A percentile compares a stretch with the other conserved stretches of the same genome.
phyloP scores from a whole-genome alignment of 1,140 invertebrate species.

The Ditylenchus dipsaci region DNA sequence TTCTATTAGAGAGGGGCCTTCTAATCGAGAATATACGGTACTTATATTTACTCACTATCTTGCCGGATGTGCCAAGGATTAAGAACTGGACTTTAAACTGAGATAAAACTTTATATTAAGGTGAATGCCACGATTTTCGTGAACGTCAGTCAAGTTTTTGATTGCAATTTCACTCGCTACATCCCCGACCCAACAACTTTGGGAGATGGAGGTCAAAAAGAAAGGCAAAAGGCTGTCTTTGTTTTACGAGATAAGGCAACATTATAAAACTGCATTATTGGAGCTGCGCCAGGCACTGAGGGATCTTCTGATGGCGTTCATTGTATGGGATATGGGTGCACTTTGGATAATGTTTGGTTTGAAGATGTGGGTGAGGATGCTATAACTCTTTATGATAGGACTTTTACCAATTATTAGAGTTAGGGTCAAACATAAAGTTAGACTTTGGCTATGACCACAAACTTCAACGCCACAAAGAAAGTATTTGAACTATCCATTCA shows the following conservation, averaged over 20 bases:
- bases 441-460: too few species aligned
- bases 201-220: slow-evolving; percentile 15
- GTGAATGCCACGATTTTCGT: too few species aligned
- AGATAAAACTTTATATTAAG: too few species aligned
- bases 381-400: slow-evolving; percentile 4
- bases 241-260: slow-evolving; percentile 11
- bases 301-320: slow-evolving; percentile 18
- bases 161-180: too few species aligned
- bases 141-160: too few species aligned
- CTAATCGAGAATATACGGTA: too few species aligned
- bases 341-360: slow-evolving; percentile 11
- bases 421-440: neutral
- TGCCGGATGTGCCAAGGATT: too few species aligned
- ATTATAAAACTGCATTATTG: slow-evolving; percentile 14
- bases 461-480: too few species aligned
- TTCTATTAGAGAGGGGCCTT: too few species aligned
- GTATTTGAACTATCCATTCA: too few species aligned
- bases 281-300: neutral
- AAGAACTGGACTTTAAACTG: too few species aligned
- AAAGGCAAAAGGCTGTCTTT: slow-evolving; percentile 22
- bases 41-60: too few species aligned
- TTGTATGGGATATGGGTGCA: slow-evolving; percentile 12
- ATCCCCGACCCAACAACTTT: neutral
- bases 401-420: neutral
- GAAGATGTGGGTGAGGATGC: slow-evolving; percentile 25